Conservation (phyloP, 2,888 invertebrate genomes). For the Cryptocephalus moraei region DNA sequence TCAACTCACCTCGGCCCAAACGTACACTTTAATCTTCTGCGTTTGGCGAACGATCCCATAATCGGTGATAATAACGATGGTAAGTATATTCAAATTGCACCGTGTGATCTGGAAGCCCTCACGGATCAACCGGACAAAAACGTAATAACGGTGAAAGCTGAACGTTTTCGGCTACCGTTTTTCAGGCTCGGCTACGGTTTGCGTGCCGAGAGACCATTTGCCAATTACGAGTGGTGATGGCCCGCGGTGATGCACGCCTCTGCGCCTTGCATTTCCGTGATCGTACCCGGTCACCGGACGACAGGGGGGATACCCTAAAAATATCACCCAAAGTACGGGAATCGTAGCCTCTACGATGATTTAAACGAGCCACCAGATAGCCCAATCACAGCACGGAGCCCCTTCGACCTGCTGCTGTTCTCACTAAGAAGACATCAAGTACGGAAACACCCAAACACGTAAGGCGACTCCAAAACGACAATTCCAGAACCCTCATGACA, state of each 20-base stretch:
- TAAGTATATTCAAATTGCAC: background rate
- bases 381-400: too few species aligned
- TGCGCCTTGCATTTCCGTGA: slow-evolving; percentile 4
- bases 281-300: background rate
- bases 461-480: too few species aligned
- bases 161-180: slow-evolving; percentile 1
- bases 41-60: background rate
- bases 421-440: too few species aligned
- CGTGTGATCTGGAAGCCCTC: background rate
- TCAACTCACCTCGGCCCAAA: background rate
- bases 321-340: too few species aligned
- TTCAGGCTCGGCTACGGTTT: background rate
- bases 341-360: too few species aligned
- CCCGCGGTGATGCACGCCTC: slow-evolving; percentile 5
- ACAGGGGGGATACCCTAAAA: too few species aligned
- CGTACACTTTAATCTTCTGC: background rate
- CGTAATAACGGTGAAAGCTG: slow-evolving; percentile 1
- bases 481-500: too few species aligned
- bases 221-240: background rate
- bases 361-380: too few species aligned
- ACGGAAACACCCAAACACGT: too few species aligned
- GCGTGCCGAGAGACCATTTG: background rate
- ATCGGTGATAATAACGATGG: slow-evolving; percentile 1
- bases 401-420: too few species aligned
- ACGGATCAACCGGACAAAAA: background rate